Percentiles rank a stretch among this genome's conserved stretches.
phyloP scores from a whole-genome alignment of 2,888 invertebrate genomes.

The Carterocephalus palaemon region DNA sequence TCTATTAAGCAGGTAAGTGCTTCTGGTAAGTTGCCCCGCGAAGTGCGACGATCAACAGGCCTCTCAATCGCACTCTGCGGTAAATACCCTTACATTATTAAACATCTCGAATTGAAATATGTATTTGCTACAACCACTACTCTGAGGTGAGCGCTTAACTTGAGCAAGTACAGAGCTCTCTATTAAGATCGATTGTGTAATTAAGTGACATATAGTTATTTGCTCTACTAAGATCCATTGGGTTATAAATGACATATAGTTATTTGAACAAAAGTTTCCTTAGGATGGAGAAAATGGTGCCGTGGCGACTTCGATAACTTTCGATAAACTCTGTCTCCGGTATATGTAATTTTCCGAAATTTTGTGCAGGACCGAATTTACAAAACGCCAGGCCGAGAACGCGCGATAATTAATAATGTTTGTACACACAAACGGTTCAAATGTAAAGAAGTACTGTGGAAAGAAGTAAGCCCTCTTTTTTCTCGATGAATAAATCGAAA shows the following conservation, averaged over 20 bases:
- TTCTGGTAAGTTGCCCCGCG: too few species aligned
- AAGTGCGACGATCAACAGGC: background rate
- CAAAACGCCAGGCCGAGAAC: slow-evolving; percentile 20
- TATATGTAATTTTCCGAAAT: too few species aligned
- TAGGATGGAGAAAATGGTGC: too few species aligned
- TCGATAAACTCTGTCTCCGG: too few species aligned
- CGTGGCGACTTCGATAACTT: too few species aligned
- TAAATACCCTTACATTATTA: background rate
- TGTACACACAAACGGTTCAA: slow-evolving; percentile 44
- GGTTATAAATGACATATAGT: too few species aligned
- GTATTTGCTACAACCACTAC: background rate
- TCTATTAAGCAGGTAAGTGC: too few species aligned
- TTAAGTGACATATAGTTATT: too few species aligned
- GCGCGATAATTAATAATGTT: slow-evolving; percentile 46
- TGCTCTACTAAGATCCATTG: too few species aligned
- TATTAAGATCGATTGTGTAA: too few species aligned
- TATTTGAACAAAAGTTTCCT: too few species aligned
- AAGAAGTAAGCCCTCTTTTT: slow-evolving; percentile 32
- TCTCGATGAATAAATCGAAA: slow-evolving; percentile 3
- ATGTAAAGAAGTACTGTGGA: too few species aligned
- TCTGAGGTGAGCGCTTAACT: slow-evolving; percentile 10
- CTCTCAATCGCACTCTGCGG: background rate
- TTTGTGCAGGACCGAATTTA: slow-evolving; percentile 9
- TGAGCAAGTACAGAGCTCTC: slow-evolving; percentile 33
- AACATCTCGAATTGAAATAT: background rate